A percentile compares a stretch with the other conserved stretches of the same genome.
These are phyloP conservation scores for Hippoglossus hippoglossus DNA, from an alignment of 2,797 vertebrate genomes.

Conservation along the genomic window DNA sequence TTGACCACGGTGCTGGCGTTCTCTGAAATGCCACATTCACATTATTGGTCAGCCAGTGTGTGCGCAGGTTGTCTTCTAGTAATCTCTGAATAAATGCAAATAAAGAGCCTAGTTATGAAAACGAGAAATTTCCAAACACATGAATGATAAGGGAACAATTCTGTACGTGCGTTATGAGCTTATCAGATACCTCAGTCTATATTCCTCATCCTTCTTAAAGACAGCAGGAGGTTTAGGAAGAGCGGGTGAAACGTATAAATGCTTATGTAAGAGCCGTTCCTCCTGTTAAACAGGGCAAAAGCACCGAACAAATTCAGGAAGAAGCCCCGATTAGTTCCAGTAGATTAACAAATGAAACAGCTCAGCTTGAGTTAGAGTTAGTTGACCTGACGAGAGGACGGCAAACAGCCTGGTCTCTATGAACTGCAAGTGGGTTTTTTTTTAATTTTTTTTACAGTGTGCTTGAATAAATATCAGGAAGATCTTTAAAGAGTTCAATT, in stretches of 20 bases:
- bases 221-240: background rate
- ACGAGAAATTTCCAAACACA: background rate
- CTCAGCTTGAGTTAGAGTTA: conserved; percentile 32
- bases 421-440: background rate
- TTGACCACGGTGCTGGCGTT: conserved; percentile 44
- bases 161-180: background rate
- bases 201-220: background rate
- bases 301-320: conserved; percentile 37
- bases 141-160: too few relatives aligned
- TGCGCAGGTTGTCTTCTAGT: conserved; percentile 25
- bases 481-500: background rate
- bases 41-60: conserved; percentile 28
- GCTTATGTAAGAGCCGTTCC: conserved; percentile 43
- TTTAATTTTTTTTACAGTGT: background rate
- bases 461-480: background rate
- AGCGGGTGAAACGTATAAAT: background rate
- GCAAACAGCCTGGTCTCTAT: background rate
- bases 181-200: too few relatives aligned
- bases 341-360: conserved; percentile 49
- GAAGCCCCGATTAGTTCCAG: conserved; percentile 53
- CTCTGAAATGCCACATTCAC: conserved; percentile 60
- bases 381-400: conserved; percentile 25
- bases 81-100: background rate
- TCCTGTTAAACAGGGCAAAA: conserved; percentile 33
- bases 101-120: background rate